Evolutionary conservation across 2,797 vertebrate species (phyloP).

Genomic region (Parauchenoglanis punctatus): DNA sequence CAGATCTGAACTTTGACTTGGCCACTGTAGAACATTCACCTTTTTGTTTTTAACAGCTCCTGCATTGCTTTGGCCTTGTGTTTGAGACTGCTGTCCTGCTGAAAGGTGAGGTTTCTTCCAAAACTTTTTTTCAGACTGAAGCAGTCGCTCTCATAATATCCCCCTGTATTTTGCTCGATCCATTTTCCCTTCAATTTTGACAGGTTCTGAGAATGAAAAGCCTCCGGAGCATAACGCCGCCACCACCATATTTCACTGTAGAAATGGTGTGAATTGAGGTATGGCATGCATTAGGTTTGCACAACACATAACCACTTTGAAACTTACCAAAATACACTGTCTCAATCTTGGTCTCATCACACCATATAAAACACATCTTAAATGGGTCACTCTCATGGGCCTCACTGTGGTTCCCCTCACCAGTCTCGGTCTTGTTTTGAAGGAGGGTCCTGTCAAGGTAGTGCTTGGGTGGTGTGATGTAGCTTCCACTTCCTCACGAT

Average conservation of each 20-base stretch:
- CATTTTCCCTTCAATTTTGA: background rate
- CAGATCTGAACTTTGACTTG: background rate
- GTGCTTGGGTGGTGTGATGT: background rate
- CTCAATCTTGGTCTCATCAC: background rate
- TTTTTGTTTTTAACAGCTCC: background rate
- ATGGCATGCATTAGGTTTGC: background rate
- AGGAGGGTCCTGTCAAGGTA: background rate
- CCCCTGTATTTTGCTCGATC: background rate
- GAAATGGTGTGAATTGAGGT: background rate
- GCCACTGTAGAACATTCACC: background rate
- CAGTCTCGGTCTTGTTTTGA: background rate
- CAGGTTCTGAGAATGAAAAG: background rate
- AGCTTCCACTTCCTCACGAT: background rate
- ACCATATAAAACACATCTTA: background rate
- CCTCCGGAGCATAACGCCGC: background rate
- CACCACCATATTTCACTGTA: background rate
- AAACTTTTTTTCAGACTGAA: background rate
- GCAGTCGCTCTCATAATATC: background rate
- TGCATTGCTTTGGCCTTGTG: background rate
- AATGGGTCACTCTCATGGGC: background rate
- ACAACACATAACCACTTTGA: background rate
- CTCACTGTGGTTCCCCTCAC: background rate
- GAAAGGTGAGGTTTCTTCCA: background rate
- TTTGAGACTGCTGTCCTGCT: background rate
- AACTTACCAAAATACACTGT: background rate